Conservation (phyloP, 2,888 invertebrate genomes). For the Mesoligia furuncula region DNA sequence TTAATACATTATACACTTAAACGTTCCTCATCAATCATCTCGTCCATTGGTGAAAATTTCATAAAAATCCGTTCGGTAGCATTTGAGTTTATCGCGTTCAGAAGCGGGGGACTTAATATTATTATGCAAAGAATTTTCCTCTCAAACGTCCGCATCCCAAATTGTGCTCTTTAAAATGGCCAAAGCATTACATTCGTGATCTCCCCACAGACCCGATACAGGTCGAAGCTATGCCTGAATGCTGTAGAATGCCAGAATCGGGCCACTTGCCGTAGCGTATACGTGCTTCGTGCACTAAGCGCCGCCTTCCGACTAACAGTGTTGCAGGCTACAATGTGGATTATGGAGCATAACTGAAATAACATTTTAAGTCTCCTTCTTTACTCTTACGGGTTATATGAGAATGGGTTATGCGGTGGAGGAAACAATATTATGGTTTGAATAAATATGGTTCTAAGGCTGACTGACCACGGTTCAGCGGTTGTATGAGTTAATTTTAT, state of each 20-base stretch:
- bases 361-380: constrained; percentile 19
- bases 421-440: not conserved
- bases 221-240: not conserved
- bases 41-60: too few species aligned
- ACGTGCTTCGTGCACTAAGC: constrained; percentile 43
- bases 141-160: not conserved
- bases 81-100: too few species aligned
- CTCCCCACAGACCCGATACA: constrained; percentile 12
- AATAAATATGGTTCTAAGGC: not conserved
- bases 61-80: too few species aligned
- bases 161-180: constrained; percentile 4
- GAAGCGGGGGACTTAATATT: too few species aligned
- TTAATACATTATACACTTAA: too few species aligned
- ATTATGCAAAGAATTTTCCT: not conserved
- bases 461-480: not conserved
- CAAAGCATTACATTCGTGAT: constrained; percentile 8
- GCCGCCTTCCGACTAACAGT: not conserved
- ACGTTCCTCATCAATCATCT: too few species aligned
- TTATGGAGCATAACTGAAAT: constrained; percentile 16
- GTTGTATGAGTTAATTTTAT: not conserved
- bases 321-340: constrained; percentile 10
- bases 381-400: not conserved
- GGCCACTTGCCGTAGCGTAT: not conserved
- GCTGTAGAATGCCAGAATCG: not conserved
- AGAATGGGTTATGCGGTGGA: not conserved